Base-by-base conservation (phyloP, 2,113 vertebrate species). In the Anarrhichthys ocellatus region DNA sequence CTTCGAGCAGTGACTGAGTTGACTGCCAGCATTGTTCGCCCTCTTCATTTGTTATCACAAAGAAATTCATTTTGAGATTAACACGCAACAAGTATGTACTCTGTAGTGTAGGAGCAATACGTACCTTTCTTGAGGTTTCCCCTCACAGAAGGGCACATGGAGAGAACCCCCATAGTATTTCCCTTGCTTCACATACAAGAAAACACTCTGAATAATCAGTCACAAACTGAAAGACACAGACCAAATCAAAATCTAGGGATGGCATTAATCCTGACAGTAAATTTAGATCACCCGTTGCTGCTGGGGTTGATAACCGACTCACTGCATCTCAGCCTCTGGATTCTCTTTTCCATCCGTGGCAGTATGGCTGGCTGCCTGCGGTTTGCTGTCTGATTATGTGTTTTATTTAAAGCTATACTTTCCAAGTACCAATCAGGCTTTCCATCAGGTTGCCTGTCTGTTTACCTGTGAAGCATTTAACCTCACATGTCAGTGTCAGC, bases 241-340 rank as follows among this genome's bases (percentile, higher is more conserved):
- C 67, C 66, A 70, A 91, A 91, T 87, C 38, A 13, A 89, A 90
- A 92, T 88, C 71, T 83, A 38, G 27, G 66, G 72, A 91, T 46
- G 75, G 83, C 80, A 89, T 90, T 90, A 87, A 92, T 91, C 86
- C 81, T 89, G 85, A 82, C 87, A 89, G 85, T 73, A 86, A 88
- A 90, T 90, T 92, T 85, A 87, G 87, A 90, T 87, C 88, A 84
- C n/a, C 32, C 36, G 20, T 42, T 50, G 22, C 86, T 84, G 85
- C 71, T 13, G 73, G 48, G 50, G 58, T 72, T 76, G 78, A 92
- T 90, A 88, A 86, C 65, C 78, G 87, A 80, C 73, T 88, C 77
- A 67, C 68, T 83, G 75, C 52, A 78, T 78, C 70, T 90, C 76
- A n/a, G 72, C 80, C 66, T 80, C 32, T 63, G 56, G 81, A 88